Evolutionary conservation across 2,113 vertebrate species (phyloP), one percentile per base, ranked within the genome.

Genomic region (Litocranius walleri): DNA sequence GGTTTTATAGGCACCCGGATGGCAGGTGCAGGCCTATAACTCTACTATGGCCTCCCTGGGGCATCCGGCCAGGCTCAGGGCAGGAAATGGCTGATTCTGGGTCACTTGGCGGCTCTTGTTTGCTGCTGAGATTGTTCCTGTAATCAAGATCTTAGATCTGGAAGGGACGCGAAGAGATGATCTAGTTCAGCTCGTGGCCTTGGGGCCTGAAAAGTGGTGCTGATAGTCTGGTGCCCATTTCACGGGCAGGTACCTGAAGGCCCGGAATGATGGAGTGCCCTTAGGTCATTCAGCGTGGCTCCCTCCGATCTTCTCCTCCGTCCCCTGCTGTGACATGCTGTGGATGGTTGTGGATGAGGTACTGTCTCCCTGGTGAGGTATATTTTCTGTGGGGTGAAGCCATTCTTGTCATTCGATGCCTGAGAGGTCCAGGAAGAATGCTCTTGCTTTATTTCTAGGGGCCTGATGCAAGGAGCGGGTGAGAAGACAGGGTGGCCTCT

Each of bases 41-140:
- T 77, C 78, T 59, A 27, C 80, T 30, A 84, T 25, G 59, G 36
- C 87, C 59, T 52, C 54, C 77, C 9, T 56, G 52, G 36, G 45
- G 57, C 59, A 36, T 74, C 43, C 71, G 71, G 89, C 27, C 33
- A 82, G 74, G 54, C 74, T 59, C 30, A 45, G 88, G 85, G 67
- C 89, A 92, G 94, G 95, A 97, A 92, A 78, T 13, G 19, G 50
- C 85, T 52, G 95, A 62, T 82, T 95, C 93, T 95, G 82, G 96
- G 87, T 85, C 86, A 91, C 61, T 94, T 78, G 43, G 48, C 17
- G 59, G 33, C 40, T 62, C 62, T 71, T 56, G 6, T 89, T 80
- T 93, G 90, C 50, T 56, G 40, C 91, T 94, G 78, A 64, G 56
- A 40, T 89, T 86, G 62, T 88, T 64, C 29, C n/a, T 93, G 3